Evolutionary conservation across 2,113 vertebrate species (phyloP).

Genomic region (Rhabdornis inornatus): DNA sequence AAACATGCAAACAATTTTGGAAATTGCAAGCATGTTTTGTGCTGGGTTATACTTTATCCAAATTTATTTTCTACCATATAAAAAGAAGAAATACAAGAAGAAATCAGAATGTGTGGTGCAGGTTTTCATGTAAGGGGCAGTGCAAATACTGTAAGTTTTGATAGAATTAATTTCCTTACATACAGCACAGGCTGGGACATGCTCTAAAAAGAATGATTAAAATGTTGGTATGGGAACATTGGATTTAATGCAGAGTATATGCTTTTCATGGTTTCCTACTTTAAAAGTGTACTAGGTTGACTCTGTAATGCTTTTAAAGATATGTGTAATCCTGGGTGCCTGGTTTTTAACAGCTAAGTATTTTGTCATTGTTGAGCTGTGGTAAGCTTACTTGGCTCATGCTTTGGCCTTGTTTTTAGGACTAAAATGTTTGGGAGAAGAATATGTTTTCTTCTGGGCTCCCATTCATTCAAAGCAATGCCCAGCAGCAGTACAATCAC

Average conservation of each 20-base stretch:
- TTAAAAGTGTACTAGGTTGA: background rate
- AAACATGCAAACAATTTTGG: background rate
- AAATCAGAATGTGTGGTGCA: background rate
- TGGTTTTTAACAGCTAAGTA: background rate
- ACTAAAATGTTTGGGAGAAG: conserved; percentile 6
- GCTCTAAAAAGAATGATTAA: background rate
- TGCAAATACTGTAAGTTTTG: background rate
- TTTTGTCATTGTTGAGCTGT: background rate
- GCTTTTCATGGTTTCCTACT: background rate
- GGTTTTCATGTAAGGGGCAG: background rate
- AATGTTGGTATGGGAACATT: background rate
- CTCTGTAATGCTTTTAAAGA: background rate
- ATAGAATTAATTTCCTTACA: background rate
- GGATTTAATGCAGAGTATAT: background rate
- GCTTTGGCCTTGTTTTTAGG: background rate
- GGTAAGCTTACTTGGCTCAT: background rate
- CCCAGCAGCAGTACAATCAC: conserved; percentile 36
- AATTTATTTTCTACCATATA: background rate
- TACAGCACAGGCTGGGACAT: fast-evolving
- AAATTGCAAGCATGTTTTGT: background rate
- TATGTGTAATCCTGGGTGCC: background rate
- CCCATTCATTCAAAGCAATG: conserved; percentile 12
- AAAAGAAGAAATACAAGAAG: background rate
- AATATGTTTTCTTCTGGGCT: background rate
- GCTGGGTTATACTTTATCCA: background rate